Conservation (phyloP, 2,113 vertebrate species). For the Microcebus lehilahytsara region DNA sequence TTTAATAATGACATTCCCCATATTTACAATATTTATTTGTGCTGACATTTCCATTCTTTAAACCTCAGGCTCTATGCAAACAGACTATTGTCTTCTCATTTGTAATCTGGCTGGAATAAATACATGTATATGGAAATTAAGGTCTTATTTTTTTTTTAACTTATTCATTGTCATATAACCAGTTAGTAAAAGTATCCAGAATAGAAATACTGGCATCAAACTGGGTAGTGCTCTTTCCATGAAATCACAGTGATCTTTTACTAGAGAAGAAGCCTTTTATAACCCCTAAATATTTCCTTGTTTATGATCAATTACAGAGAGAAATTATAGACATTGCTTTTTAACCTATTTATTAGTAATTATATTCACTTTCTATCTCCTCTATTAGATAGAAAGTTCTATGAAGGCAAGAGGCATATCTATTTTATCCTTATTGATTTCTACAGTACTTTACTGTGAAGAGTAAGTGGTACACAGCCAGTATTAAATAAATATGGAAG, state of each 20-base stretch:
- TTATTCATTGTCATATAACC: not conserved
- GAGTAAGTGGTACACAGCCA: not conserved
- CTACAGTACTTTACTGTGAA: not conserved
- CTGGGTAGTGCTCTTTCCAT: not conserved
- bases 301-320: not conserved
- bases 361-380: not conserved
- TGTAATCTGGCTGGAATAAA: not conserved
- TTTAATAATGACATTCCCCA: not conserved
- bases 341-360: not conserved
- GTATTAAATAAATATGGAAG: slow-evolving; percentile 38
- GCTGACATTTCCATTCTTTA: not conserved
- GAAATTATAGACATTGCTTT: not conserved
- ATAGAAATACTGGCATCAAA: not conserved
- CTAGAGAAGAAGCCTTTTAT: not conserved
- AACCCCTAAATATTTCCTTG: not conserved
- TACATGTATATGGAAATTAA: slow-evolving; percentile 7
- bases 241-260: not conserved
- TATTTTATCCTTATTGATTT: not conserved
- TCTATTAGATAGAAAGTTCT: slow-evolving; percentile 10
- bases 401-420: not conserved
- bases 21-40: not conserved
- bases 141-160: not conserved
- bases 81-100: not conserved
- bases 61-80: not conserved
- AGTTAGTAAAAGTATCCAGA: not conserved